Base-by-base conservation (phyloP, 2,797 vertebrate genomes). In the Xerus rutilus region DNA sequence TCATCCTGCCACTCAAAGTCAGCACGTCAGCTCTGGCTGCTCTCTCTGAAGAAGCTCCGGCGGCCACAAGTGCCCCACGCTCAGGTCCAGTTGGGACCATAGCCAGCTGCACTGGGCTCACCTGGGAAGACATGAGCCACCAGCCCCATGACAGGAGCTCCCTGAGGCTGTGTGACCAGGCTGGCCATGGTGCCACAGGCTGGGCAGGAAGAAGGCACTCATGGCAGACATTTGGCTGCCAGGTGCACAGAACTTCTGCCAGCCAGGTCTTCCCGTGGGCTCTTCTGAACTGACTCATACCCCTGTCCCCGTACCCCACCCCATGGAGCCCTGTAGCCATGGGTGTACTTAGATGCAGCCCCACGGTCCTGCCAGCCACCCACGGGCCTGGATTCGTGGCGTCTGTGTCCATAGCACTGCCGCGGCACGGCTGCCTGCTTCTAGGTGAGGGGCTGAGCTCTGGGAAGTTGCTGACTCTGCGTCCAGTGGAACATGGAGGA, bases 371-470 rank as follows among this genome's bases (percentile, higher is more conserved):
- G 25, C 21, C 39, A 30, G 57, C 9, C 32, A 45, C 59, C 59
- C 1, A 67, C 30, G 79, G 59, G 3, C 39, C 18, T 2, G 6
- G 43, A 7, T n/a, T 30, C 2, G 0, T 30, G 10, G 30, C 5
- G 62, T 8, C 15, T 21, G 4, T 2, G 6, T 23, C 65, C 4
- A 1, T 0, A n/a, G 47, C 5, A 2, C 1, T n/a, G 1, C 4
- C 1, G 1, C 4, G 3, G 39, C 25, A 12, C 0, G 25, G 17
- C 13, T 2, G 0, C 5, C 15, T 12, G 8, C 84, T 73, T 8
- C 8, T 4, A 43, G 47, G 4, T 7, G 28, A 30, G 12, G 25
- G 28, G 43, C 54, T 57, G 10, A 7, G 69, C 23, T 59, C 76
- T 49, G 30, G 45, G 32, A 25, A 45, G 1, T 5, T 43, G 25